Percentiles rank a stretch among this genome's conserved stretches.
These are phyloP conservation scores for Diarsia rubi DNA, from an alignment of 2,888 invertebrate genomes.

Conservation along the genomic window DNA sequence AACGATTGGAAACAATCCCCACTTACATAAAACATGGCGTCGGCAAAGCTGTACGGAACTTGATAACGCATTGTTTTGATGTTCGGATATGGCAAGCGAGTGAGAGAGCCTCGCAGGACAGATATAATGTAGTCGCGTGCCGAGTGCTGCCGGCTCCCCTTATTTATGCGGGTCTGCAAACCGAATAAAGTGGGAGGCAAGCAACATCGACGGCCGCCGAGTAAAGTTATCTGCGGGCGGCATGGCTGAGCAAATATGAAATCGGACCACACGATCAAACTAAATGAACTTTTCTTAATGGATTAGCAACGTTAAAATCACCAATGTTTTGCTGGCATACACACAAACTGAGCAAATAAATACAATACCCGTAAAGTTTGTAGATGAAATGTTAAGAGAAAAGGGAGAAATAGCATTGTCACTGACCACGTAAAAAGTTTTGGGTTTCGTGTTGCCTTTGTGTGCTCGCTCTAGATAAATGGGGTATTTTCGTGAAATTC, in stretches of 20 bases:
- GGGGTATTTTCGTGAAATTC: constrained; percentile 90
- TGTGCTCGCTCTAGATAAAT: constrained; percentile 88
- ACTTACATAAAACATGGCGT: constrained; percentile 81
- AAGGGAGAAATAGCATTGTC: constrained; percentile 88
- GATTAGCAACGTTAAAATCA: constrained; percentile 70
- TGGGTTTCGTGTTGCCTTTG: constrained; percentile 89
- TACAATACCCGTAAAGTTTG: constrained; percentile 81
- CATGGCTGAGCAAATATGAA: constrained; percentile 84
- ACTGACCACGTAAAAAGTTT: constrained; percentile 90
- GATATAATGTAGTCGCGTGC: constrained; percentile 76
- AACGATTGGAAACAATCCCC: constrained; percentile 82
- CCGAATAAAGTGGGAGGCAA: constrained; percentile 85
- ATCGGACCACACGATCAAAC: constrained; percentile 77
- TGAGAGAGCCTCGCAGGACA: constrained; percentile 68
- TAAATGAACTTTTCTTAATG: constrained; percentile 76
- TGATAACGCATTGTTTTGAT: constrained; percentile 78
- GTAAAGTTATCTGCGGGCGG: constrained; percentile 87
- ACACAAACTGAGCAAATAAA: constrained; percentile 75
- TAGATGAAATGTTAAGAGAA: constrained; percentile 87
- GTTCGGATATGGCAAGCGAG: constrained; percentile 70
- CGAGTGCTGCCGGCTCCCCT: constrained; percentile 75
- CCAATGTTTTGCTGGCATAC: constrained; percentile 70
- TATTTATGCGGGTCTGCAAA: constrained; percentile 88
- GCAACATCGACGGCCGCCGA: constrained; percentile 77
- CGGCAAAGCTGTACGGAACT: constrained; percentile 70